Evolutionary conservation across 2,113 vertebrate genomes (phyloP).

Genomic region (Antechinus stuartii): DNA sequence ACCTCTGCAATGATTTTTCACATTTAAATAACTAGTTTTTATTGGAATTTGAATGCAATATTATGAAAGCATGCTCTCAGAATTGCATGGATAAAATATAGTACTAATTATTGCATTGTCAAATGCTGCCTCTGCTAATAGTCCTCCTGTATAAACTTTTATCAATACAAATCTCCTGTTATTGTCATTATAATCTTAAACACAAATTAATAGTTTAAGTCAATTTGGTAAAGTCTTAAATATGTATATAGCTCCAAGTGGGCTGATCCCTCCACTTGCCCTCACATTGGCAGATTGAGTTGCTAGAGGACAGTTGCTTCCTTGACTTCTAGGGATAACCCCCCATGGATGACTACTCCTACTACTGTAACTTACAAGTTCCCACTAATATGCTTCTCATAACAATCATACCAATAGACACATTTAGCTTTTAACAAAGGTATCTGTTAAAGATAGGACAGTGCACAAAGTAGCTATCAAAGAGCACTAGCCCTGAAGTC

Average conservation of each 20-base stretch:
- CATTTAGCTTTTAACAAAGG: not conserved
- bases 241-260: not conserved
- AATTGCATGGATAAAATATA: slow-evolving; percentile 27
- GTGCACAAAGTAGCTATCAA: not conserved
- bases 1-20: slow-evolving; percentile 10
- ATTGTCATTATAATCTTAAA: slow-evolving; percentile 68
- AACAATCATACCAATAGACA: not conserved
- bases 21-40: not conserved
- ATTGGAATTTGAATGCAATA: not conserved
- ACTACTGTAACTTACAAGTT: not conserved
- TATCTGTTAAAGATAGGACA: not conserved
- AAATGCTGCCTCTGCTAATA: not conserved
- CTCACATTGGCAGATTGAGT: not conserved
- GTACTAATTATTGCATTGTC: slow-evolving; percentile 55
- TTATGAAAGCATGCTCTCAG: not conserved
- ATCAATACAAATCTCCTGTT: not conserved
- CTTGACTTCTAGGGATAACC: not conserved
- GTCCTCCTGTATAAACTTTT: slow-evolving; percentile 53
- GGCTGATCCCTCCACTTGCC: not conserved
- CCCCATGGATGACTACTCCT: not conserved
- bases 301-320: not conserved
- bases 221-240: slow-evolving; percentile 82
- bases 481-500: too few relatives aligned
- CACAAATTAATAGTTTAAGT: slow-evolving; percentile 81
- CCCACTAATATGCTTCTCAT: not conserved